Percentiles rank a stretch among this genome's conserved stretches.
Evolutionary conservation across 1,140 invertebrate species (phyloP).

Genomic region (Lepidurus apus): DNA sequence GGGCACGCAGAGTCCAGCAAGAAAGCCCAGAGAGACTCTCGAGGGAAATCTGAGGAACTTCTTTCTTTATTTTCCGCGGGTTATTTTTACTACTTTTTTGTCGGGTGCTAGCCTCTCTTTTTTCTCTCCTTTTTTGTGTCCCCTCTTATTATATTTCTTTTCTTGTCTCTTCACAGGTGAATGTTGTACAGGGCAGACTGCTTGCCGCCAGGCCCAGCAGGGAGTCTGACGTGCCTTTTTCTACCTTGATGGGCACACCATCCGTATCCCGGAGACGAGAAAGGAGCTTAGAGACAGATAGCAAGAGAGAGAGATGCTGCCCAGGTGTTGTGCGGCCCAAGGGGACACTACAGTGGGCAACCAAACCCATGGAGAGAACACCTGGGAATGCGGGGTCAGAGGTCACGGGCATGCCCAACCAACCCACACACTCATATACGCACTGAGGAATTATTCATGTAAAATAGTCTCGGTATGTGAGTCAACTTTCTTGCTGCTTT

Average conservation of each 20-base stretch:
- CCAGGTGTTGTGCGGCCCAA: conserved; percentile 20
- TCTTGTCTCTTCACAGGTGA: conserved; percentile 21
- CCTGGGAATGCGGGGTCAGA: conserved; percentile 12
- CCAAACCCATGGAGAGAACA: conserved; percentile 18
- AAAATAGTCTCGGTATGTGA: background rate
- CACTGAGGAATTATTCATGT: background rate
- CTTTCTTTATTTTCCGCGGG: conserved; percentile 5
- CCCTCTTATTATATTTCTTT: conserved; percentile 22
- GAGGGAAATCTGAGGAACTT: conserved; percentile 3
- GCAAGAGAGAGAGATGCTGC: conserved; percentile 10
- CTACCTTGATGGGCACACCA: conserved; percentile 20
- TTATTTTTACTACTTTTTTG: conserved; percentile 11
- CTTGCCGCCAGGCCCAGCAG: conserved; percentile 19
- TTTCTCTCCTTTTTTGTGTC: background rate
- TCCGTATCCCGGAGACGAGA: conserved; percentile 12
- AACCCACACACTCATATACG: conserved; percentile 18
- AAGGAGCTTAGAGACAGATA: conserved; percentile 12
- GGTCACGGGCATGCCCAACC: conserved; percentile 17
- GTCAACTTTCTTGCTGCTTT: background rate
- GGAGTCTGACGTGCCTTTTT: conserved; percentile 11
- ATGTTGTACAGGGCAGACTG: conserved; percentile 13
- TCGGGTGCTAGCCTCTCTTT: background rate
- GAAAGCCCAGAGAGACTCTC: background rate
- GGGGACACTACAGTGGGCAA: conserved; percentile 17
- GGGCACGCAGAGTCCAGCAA: background rate